These are phyloP conservation scores for Rhorus exstirpatorius DNA, from an alignment of 2,888 invertebrate species.

Conservation along the genomic window DNA sequence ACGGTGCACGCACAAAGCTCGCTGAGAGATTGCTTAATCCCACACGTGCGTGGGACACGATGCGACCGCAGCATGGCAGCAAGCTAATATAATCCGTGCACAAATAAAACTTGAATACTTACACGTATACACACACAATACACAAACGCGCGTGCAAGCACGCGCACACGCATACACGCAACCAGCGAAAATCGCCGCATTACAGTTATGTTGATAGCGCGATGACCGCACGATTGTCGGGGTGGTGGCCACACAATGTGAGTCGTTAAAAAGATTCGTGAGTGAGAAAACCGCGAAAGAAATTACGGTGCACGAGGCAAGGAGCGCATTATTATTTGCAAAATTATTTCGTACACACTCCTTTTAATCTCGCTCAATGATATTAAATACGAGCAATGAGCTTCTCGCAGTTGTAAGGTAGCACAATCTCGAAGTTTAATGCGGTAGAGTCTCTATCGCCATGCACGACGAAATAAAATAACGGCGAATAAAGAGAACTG, in stretches of 20 bases:
- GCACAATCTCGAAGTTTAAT: not conserved
- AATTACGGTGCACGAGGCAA: conserved; percentile 23
- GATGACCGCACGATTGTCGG: conserved; percentile 63
- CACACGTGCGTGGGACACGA: conserved; percentile 77
- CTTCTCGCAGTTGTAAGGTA: not conserved
- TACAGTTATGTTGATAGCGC: conserved; percentile 70
- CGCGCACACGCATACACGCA: conserved; percentile 6
- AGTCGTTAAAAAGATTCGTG: conserved; percentile 15
- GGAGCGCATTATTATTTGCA: conserved; percentile 19
- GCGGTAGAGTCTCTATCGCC: conserved; percentile 25
- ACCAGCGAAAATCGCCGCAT: conserved; percentile 36
- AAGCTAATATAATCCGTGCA: conserved; percentile 28
- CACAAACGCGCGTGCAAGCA: too few species aligned
- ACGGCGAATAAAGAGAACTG: conserved; percentile 4
- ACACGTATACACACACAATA: conserved; percentile 4
- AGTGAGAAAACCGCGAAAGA: conserved; percentile 30
- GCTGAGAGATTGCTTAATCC: conserved; percentile 78
- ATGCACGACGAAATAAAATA: conserved; percentile 38
- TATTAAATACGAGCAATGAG: conserved; percentile 18
- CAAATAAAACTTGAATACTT: conserved; percentile 3
- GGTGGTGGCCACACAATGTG: conserved; percentile 20
- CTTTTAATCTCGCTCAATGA: conserved; percentile 18
- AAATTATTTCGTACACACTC: conserved; percentile 29
- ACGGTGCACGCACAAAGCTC: conserved; percentile 70
- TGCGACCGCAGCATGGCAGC: conserved; percentile 39